Evolutionary conservation across 2,888 invertebrate genomes (phyloP).

Genomic region (Agonopterix subpropinquella): DNA sequence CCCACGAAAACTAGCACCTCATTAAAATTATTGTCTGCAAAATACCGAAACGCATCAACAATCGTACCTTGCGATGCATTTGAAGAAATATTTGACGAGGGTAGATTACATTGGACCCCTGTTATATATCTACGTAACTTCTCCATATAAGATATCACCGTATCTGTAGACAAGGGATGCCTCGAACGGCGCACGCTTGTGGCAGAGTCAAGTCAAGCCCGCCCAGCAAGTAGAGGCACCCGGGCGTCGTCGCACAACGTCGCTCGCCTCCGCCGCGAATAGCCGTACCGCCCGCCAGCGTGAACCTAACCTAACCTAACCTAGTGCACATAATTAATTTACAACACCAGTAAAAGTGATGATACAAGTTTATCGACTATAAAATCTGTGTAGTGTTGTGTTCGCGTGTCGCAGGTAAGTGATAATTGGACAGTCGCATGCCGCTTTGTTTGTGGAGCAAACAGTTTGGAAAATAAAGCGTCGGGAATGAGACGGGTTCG

Average conservation of each 20-base stretch:
- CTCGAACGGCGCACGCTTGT: constrained; percentile 43
- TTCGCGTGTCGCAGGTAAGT: constrained; percentile 73
- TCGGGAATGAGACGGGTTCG: constrained; percentile 39
- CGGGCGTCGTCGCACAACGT: constrained; percentile 35
- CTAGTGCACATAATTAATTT: constrained; percentile 68
- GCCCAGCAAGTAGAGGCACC: constrained; percentile 30
- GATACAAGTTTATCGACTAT: constrained; percentile 71
- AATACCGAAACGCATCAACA: neutral
- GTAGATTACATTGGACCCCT: constrained; percentile 28
- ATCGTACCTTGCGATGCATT: constrained; percentile 4
- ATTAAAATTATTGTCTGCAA: neutral
- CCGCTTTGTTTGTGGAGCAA: constrained; percentile 57
- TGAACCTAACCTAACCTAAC: constrained; percentile 28
- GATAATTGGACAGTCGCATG: constrained; percentile 66
- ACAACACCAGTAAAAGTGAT: constrained; percentile 71
- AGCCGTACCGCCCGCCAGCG: constrained; percentile 40
- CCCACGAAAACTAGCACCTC: neutral
- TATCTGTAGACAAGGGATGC: constrained; percentile 29
- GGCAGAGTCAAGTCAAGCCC: constrained; percentile 38
- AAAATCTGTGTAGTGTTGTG: constrained; percentile 70
- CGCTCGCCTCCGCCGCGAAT: constrained; percentile 50
- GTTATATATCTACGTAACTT: constrained; percentile 2
- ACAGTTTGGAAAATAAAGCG: constrained; percentile 41
- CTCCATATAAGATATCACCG: neutral
- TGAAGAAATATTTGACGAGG: constrained; percentile 22